Conservation (phyloP, 2,888 invertebrate genomes). For the Orthosia incerta region DNA sequence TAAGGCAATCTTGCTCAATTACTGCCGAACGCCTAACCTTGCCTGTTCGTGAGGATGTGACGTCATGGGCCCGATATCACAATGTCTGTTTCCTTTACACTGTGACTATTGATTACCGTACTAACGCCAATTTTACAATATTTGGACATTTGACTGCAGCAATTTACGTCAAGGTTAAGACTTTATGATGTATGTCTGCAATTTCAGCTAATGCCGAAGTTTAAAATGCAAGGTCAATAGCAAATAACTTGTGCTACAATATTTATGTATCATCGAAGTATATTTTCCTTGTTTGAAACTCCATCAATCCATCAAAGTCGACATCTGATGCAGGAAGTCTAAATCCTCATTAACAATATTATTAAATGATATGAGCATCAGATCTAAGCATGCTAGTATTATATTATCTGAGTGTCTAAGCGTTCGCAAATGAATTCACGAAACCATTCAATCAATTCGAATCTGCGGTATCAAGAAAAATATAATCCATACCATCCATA, state of each 20-base stretch:
- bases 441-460: conserved; percentile 50
- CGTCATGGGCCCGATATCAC: conserved; percentile 72
- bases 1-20: conserved; percentile 84
- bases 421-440: conserved; percentile 9
- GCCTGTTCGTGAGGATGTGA: conserved; percentile 76
- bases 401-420: too few species aligned
- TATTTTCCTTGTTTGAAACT: conserved; percentile 23
- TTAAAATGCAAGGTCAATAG: conserved; percentile 39
- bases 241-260: conserved; percentile 24
- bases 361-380: neutral
- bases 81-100: conserved; percentile 68
- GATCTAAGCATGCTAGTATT: too few species aligned
- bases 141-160: conserved; percentile 31
- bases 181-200: conserved; percentile 17
- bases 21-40: conserved; percentile 77
- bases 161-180: conserved; percentile 34
- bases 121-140: conserved; percentile 36
- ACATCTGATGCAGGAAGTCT: neutral
- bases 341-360: neutral
- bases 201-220: conserved; percentile 24
- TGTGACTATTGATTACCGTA: conserved; percentile 57
- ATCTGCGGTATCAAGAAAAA: conserved; percentile 72
- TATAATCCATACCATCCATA: conserved; percentile 84
- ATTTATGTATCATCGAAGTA: neutral
- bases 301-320: neutral